Conservation (phyloP, 1,140 invertebrate genomes). For the Cheumatopsyche charites region DNA sequence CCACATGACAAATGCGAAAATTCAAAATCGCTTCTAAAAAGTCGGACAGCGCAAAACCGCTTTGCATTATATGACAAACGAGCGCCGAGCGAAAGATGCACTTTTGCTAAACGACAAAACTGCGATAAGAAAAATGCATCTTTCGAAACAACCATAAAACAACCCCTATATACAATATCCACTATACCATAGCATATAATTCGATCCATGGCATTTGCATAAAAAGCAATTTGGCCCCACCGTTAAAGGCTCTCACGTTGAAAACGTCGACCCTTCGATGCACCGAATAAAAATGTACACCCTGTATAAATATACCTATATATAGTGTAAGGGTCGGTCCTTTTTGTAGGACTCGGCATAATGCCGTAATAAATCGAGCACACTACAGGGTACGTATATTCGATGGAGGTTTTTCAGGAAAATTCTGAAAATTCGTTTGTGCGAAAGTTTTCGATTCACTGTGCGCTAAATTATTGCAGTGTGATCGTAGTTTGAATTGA, state of each 20-base stretch:
- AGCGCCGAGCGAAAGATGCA: too few species aligned
- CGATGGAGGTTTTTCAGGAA: neutral
- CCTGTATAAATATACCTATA: slow-evolving; percentile 7
- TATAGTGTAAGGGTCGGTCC: slow-evolving; percentile 3
- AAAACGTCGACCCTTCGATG: slow-evolving; percentile 17
- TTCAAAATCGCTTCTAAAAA: too few species aligned
- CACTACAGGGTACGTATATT: neutral
- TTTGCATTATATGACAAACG: too few species aligned
- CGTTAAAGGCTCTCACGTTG: neutral
- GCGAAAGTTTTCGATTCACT: slow-evolving; percentile 11
- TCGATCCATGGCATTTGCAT: neutral
- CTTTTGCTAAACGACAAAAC: too few species aligned
- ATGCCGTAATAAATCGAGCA: slow-evolving; percentile 39
- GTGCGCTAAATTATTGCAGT: too few species aligned
- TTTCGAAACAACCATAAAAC: too few species aligned
- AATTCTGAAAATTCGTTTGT: neutral
- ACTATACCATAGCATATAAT: neutral
- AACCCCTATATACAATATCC: too few species aligned
- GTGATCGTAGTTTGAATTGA: too few species aligned
- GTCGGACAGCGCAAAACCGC: too few species aligned
- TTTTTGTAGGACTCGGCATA: slow-evolving; percentile 28
- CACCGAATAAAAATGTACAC: slow-evolving; percentile 36
- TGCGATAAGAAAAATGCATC: too few species aligned
- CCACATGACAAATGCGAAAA: too few species aligned
- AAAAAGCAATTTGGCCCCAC: slow-evolving; percentile 6